Evolutionary conservation across 2,888 invertebrate genomes (phyloP).

Genomic region (Cantharis rustica): DNA sequence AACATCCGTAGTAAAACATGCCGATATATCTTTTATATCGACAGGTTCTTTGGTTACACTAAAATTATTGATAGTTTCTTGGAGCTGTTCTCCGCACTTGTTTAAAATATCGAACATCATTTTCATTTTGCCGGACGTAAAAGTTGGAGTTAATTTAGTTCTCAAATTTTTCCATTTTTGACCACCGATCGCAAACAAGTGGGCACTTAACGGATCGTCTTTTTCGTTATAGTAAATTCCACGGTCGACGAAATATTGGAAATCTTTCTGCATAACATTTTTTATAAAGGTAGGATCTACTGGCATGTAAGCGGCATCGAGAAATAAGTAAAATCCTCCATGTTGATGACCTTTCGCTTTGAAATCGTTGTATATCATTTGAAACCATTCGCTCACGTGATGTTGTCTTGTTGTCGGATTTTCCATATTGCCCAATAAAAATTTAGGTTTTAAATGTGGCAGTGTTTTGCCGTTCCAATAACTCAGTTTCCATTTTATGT

Average conservation of each 20-base stretch:
- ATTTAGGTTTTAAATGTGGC: not conserved
- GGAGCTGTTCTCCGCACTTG: not conserved
- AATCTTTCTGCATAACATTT: not conserved
- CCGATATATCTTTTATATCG: not conserved
- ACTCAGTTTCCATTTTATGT: not conserved
- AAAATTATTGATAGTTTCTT: not conserved
- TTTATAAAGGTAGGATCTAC: not conserved
- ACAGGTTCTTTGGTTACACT: not conserved
- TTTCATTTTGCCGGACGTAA: not conserved
- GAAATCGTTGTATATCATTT: not conserved
- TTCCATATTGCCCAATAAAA: not conserved
- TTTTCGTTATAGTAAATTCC: not conserved
- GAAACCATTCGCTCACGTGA: not conserved
- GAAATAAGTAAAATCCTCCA: not conserved
- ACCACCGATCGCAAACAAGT: not conserved
- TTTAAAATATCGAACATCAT: not conserved
- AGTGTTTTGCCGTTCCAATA: not conserved
- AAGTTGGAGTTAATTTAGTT: not conserved
- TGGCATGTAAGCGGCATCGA: not conserved
- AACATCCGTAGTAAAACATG: not conserved
- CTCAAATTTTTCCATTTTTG: not conserved
- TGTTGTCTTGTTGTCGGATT: not conserved
- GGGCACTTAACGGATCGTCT: not conserved
- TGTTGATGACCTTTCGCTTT: not conserved
- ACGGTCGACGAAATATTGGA: not conserved